A percentile compares a stretch with the other conserved stretches of the same genome.
phyloP scores from a whole-genome alignment of 2,888 invertebrate species.

The Drosophila nr. fundita region DNA sequence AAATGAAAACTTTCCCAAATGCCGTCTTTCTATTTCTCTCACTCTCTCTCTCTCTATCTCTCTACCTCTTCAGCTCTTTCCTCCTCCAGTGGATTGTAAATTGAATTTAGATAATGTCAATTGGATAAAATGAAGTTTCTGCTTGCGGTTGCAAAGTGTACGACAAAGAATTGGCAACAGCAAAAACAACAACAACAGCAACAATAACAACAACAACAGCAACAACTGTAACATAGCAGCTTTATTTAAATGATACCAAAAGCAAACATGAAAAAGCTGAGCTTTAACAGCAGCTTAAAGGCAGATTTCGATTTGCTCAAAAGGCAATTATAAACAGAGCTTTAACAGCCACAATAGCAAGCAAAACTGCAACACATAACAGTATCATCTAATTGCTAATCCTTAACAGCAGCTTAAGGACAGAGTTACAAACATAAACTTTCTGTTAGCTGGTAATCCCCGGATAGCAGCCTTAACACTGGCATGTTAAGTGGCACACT shows the following conservation, averaged over 20 bases:
- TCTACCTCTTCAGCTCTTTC: not conserved
- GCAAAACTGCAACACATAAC: not conserved
- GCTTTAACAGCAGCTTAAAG: slow-evolving; percentile 14
- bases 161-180: slow-evolving; percentile 7
- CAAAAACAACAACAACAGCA: not conserved
- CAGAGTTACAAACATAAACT: not conserved
- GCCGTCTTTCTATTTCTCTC: slow-evolving; percentile 38
- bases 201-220: not conserved
- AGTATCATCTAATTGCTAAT: not conserved
- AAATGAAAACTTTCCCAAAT: slow-evolving; percentile 73
- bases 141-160: slow-evolving; percentile 50
- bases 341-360: not conserved
- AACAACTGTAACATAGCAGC: slow-evolving; percentile 6
- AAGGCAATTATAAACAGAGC: not conserved
- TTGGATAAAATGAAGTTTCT: slow-evolving; percentile 63
- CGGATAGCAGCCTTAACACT: slow-evolving; percentile 11
- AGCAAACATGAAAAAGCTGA: not conserved
- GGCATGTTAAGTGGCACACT: slow-evolving; percentile 11
- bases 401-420: slow-evolving; percentile 12
- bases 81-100: slow-evolving; percentile 57
- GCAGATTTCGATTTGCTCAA: not conserved
- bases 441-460: not conserved
- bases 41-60: not conserved
- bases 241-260: slow-evolving; percentile 6
- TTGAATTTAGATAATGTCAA: slow-evolving; percentile 80